A percentile compares a stretch with the other conserved stretches of the same genome.
These are phyloP conservation scores for Microtus montanus DNA, from an alignment of 2,113 vertebrate species.

Conservation along the genomic window DNA sequence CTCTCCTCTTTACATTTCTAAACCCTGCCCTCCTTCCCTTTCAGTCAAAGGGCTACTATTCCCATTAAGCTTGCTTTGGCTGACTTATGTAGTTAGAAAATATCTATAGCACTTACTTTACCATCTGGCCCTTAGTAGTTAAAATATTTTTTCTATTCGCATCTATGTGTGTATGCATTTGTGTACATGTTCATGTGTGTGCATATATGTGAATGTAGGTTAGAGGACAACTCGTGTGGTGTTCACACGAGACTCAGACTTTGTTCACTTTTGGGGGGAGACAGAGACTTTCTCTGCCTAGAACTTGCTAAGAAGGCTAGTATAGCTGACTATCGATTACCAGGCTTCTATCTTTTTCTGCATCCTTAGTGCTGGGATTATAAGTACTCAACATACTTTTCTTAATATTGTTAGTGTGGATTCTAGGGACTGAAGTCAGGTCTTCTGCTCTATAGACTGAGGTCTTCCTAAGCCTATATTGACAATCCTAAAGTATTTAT, in stretches of 20 bases:
- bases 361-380: background rate
- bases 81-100: background rate
- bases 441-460: background rate
- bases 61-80: background rate
- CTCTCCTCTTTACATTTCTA: conserved; percentile 36
- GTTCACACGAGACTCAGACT: no score
- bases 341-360: background rate
- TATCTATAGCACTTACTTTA: background rate
- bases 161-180: background rate
- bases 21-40: background rate
- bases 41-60: background rate
- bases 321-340: background rate
- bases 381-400: background rate
- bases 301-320: background rate
- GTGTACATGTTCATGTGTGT: background rate
- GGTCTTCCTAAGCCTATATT: background rate
- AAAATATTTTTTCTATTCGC: conserved; percentile 39
- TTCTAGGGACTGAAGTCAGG: background rate
- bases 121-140: background rate
- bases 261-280: background rate
- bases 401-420: background rate
- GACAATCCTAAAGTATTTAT: conserved; percentile 17
- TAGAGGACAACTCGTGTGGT: background rate
- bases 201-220: no score
- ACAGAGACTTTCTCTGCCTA: background rate